phyloP scores from a whole-genome alignment of 1,140 invertebrate species.

The Mamestra configurata region DNA sequence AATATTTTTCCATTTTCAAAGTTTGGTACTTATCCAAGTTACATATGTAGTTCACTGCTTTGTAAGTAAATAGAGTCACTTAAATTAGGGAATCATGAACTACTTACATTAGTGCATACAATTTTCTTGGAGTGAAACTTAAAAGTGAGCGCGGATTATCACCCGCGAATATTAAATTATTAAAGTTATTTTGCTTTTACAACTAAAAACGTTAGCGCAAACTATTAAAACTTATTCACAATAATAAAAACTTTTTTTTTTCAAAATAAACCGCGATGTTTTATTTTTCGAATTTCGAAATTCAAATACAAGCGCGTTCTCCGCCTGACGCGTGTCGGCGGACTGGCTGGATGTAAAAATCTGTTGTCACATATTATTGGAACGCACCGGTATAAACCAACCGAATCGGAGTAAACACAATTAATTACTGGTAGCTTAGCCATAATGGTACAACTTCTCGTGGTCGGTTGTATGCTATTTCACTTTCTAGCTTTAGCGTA shows the following conservation, averaged over 20 bases:
- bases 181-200: background rate
- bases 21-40: too few species aligned
- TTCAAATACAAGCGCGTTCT: constrained; percentile 64
- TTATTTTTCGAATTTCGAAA: constrained; percentile 56
- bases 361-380: constrained; percentile 74
- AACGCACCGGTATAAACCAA: constrained; percentile 80
- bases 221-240: background rate
- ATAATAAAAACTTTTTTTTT: constrained; percentile 5
- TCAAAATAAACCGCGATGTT: constrained; percentile 54
- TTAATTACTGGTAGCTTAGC: constrained; percentile 57
- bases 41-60: too few species aligned
- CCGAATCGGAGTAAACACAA: constrained; percentile 72
- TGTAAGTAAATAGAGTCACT: background rate
- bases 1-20: too few species aligned
- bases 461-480: constrained; percentile 68
- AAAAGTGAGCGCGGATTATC: constrained; percentile 14
- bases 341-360: constrained; percentile 75
- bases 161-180: constrained; percentile 20
- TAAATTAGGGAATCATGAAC: background rate
- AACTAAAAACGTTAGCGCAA: background rate
- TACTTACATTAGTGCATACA: constrained; percentile 58
- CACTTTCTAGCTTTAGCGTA: constrained; percentile 77
- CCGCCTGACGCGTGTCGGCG: constrained; percentile 72
- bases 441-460: constrained; percentile 59
- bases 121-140: constrained; percentile 50